Evolutionary conservation across 1,140 invertebrate species (phyloP), one percentile per base, ranked within the genome.

Genomic region (Colletes latitarsis): DNA sequence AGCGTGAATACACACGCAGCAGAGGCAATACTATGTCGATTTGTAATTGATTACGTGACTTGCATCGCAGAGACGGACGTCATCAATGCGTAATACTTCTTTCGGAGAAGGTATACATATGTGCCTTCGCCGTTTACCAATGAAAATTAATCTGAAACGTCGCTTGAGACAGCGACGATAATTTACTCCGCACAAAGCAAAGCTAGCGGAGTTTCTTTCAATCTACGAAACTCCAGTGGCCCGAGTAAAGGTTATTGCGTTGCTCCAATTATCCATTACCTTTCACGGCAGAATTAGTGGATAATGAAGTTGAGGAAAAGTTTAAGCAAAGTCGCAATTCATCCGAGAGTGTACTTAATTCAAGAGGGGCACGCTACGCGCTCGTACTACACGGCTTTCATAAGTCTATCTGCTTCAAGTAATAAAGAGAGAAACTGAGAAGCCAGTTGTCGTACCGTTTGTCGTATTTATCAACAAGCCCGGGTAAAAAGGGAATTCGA

Each of bases 191-290:
- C 19, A 6, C 6, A 74, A 74, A 64, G 46, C 30, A 58, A 60
- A 60, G 55, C n/a, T 0, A 39, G 2, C 39, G 12, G 3, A 12
- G 62, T 66, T 64, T 19, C 21, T 10, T 19, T 21, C 10, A 46
- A 14, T 4, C 9, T 43, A 52, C 72, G 17, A n/a, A 30, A 9
- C 6, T 41, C 19, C 21, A n/a, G 68, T n/a, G n/a, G 52, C 19
- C 14, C 9, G n/a, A 6, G 63, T n/a, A 39, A 68, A 77, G 63
- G 6, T 68, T 68, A 77, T 58, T 58, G 53, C 41, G 64, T 68
- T 53, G 15, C 64, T 63, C 41, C 64, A 77, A 74, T 74, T 76
- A 76, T 60, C 58, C 66, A 41, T 77, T 77, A 19, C 58, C 21
- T 60, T 77, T 41, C 43, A 43, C 21, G 17, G 43, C 41, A 58